A percentile compares a stretch with the other conserved stretches of the same genome.
These are phyloP conservation scores for Cabera pusaria DNA, from an alignment of 2,888 invertebrate genomes.

Conservation along the genomic window DNA sequence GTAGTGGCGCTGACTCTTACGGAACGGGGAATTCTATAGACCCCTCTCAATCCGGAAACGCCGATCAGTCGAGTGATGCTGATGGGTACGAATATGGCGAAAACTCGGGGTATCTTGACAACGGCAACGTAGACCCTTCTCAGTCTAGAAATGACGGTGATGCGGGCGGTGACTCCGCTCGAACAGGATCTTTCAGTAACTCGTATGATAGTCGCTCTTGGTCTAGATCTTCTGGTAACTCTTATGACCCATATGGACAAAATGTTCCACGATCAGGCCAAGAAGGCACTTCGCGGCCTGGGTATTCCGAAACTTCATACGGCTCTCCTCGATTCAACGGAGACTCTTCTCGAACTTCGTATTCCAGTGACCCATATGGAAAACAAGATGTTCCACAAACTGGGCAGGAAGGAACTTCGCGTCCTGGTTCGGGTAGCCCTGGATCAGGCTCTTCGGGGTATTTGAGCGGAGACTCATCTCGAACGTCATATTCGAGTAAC, in stretches of 20 bases:
- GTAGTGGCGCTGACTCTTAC: conserved; percentile 1
- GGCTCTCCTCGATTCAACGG: conserved; percentile 5
- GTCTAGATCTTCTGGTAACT: conserved; percentile 2
- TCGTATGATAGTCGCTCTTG: conserved; percentile 1
- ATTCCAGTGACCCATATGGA: too few species aligned
- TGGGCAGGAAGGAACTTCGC: background rate
- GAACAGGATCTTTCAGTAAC: conserved; percentile 2
- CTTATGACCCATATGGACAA: background rate
- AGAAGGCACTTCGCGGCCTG: conserved; percentile 2
- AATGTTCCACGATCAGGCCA: conserved; percentile 2
- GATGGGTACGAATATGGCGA: conserved; percentile 1
- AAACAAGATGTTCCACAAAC: too few species aligned
- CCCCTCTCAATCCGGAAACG: conserved; percentile 3
- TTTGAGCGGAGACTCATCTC: conserved; percentile 1
- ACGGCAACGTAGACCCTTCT: conserved; percentile 1
- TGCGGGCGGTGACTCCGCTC: conserved; percentile 3
- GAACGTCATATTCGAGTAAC: too few species aligned
- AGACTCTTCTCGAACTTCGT: background rate
- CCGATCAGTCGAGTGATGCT: background rate
- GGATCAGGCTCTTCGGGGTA: conserved; percentile 5
- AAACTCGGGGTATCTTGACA: background rate
- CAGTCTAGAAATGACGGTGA: conserved; percentile 1
- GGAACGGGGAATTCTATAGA: conserved; percentile 1
- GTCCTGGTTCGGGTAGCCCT: background rate
- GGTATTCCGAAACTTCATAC: conserved; percentile 4